Conservation (phyloP, 2,113 vertebrate species). For the Hassar affinis region DNA sequence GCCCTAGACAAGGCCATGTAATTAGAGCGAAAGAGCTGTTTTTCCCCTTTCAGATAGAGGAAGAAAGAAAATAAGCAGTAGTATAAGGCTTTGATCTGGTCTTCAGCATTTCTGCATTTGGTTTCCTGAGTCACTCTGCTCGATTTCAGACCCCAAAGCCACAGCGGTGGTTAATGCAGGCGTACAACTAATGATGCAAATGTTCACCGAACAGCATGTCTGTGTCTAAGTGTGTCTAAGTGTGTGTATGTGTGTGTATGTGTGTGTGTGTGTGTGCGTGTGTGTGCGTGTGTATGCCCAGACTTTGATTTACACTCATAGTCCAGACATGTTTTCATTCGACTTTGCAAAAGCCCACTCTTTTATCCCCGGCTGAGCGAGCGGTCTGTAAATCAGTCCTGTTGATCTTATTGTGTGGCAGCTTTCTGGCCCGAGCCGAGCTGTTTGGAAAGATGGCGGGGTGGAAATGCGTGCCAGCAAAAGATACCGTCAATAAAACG, state of each 20-base stretch:
- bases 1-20: constrained; percentile 31
- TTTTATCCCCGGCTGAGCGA: constrained; percentile 59
- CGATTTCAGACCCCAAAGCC: constrained; percentile 29
- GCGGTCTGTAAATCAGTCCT: constrained; percentile 52
- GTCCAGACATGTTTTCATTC: constrained; percentile 65
- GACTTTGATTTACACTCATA: constrained; percentile 59
- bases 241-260: constrained; percentile 36
- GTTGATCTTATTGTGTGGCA: constrained; percentile 57
- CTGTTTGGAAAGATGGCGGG: constrained; percentile 55
- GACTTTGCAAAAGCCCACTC: constrained; percentile 52
- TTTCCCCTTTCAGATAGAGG: constrained; percentile 44
- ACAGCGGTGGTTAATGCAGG: constrained; percentile 36
- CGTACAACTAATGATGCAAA: constrained; percentile 40
- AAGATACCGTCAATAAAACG: constrained; percentile 54
- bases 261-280: constrained; percentile 30
- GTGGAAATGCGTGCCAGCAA: constrained; percentile 19
- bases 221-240: constrained; percentile 33
- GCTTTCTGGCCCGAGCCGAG: constrained; percentile 48
- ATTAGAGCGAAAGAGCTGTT: constrained; percentile 36
- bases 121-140: constrained; percentile 26
- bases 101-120: constrained; percentile 38
- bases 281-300: constrained; percentile 42
- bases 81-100: constrained; percentile 44
- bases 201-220: constrained; percentile 26
- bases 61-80: constrained; percentile 48